phyloP scores from a whole-genome alignment of 1,140 invertebrate genomes.

The Nasonia giraulti region DNA sequence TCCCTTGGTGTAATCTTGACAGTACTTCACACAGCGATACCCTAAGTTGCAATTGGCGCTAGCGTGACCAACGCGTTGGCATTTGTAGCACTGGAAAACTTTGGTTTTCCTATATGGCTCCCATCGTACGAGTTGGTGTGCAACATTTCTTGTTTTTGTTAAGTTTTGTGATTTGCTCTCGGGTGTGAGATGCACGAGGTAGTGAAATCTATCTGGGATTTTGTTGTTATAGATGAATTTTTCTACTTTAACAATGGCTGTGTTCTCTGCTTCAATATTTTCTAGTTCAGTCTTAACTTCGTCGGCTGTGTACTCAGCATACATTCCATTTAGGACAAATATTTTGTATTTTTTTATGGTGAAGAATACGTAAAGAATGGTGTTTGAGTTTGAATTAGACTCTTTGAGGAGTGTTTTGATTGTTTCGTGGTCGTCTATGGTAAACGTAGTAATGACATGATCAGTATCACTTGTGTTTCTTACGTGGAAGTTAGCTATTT shows the following conservation, averaged over 20 bases:
- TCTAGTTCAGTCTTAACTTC: background rate
- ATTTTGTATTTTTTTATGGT: no score
- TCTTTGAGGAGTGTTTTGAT: background rate
- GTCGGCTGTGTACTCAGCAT: background rate
- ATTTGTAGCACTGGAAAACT: slow-evolving; percentile 47
- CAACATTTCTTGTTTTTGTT: background rate
- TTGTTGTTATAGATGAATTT: background rate
- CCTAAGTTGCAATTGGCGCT: slow-evolving; percentile 36
- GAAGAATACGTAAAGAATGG: background rate
- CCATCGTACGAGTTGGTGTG: slow-evolving; percentile 41
- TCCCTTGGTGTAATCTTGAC: background rate
- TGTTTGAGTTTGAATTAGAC: no score
- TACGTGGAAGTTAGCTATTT: no score
- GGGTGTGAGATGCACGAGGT: background rate
- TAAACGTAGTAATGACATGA: no score
- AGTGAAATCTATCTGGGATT: background rate
- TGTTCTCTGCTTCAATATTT: background rate
- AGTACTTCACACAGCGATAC: slow-evolving; percentile 47
- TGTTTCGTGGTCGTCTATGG: no score
- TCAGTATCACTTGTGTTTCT: no score
- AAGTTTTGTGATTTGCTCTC: background rate
- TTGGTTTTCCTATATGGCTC: slow-evolving; percentile 32
- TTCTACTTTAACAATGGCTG: background rate
- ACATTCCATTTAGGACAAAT: no score
- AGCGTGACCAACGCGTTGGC: slow-evolving; percentile 48